Evolutionary conservation across 2,888 invertebrate species (phyloP), one percentile per base, ranked within the genome.

Genomic region (Colletes collaris): DNA sequence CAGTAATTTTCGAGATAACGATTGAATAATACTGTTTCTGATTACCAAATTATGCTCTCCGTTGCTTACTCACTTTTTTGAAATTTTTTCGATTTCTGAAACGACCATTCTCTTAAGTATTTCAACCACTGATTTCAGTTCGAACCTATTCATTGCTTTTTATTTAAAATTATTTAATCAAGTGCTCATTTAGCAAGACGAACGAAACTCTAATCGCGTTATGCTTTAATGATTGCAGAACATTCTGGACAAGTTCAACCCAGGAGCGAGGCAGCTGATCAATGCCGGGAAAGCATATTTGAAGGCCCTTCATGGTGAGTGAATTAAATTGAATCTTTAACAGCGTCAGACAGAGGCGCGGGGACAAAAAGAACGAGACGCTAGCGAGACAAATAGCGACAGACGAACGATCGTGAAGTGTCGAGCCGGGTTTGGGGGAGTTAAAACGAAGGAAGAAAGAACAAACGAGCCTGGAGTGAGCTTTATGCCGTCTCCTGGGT

Each of bases 191-290:
- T 0, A 0, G 10, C 44, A 46, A 8, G 0, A 46, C 7, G 44
- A 10, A 8, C 10, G 2, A 8, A 8, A 8, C 8, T 7, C 8
- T 46, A 10, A 46, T 44, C 44, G 37, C 10, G 10, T 55, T 44
- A 53, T 59, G 8, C 53, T 58, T 44, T 59, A 84, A 84, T 89
- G 83, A 86, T 97, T 97, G 87, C 96, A 98, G 98, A 98, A 98
- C 93, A 97, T 98, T 93, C 95, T 98, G 95, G 98, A 98, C 93
- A 98, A 98, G 94, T 98, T 98, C 94, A 98, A 98, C 94, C 98
- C 98, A 75, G 97, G 98, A 85, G 97, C 98, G 59, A 95, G 98
- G 90, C 98, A 98, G 94, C 96, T 98, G 95, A 97, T 98, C 93
- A 97, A 97, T 89, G 97, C 98, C 88, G 98, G 98, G 79, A 98